Evolutionary conservation across 2,113 vertebrate species (phyloP).

Genomic region (Pelecanus crispus): DNA sequence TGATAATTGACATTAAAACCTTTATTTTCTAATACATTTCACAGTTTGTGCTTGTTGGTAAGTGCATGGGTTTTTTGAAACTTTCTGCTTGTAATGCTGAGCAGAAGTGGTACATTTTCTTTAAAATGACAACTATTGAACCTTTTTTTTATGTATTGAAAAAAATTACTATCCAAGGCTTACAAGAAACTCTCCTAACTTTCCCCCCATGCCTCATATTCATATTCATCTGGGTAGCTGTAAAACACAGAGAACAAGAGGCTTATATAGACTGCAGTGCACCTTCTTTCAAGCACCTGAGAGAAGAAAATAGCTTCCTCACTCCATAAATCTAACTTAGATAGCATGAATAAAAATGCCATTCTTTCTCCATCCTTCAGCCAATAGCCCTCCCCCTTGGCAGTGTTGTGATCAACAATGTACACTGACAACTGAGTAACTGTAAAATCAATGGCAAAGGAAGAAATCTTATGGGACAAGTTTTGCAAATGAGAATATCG

Average conservation of each 20-base stretch:
- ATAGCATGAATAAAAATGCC: background rate
- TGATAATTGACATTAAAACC: constrained; percentile 65
- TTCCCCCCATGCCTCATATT: background rate
- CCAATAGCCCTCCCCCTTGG: background rate
- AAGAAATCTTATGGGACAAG: background rate
- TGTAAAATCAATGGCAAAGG: background rate
- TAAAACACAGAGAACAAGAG: background rate
- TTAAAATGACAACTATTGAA: background rate
- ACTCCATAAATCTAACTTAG: background rate
- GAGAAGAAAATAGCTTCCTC: background rate
- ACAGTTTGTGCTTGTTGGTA: constrained; percentile 27
- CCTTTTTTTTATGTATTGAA: background rate
- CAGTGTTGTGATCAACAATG: background rate
- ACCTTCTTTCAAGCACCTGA: background rate
- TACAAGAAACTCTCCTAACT: background rate
- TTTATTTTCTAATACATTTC: constrained; percentile 66
- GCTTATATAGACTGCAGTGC: background rate
- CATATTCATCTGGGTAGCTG: background rate
- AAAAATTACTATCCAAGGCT: background rate
- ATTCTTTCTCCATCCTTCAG: background rate
- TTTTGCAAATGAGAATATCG: background rate
- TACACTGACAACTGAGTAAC: background rate
- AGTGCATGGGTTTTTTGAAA: constrained; percentile 47
- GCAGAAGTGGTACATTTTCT: constrained; percentile 2
- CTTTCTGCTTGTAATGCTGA: constrained; percentile 5